Base-by-base conservation (phyloP, 2,888 invertebrate genomes). In the Polydrusus cervinus region DNA sequence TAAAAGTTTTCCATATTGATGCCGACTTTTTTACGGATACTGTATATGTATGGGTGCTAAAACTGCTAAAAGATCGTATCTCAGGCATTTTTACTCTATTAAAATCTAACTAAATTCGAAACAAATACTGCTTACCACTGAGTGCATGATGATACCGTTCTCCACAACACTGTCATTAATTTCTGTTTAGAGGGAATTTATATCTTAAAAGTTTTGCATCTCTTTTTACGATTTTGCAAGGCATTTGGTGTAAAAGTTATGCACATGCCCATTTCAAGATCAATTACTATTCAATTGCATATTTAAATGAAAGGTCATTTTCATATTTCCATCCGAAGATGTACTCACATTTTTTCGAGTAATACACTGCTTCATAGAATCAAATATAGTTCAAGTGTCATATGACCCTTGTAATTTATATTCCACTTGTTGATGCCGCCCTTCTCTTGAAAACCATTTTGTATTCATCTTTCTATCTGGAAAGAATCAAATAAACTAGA, bases 171-270 rank as follows among this genome's bases (percentile, higher is more conserved):
- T 75, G 68, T 71, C 68, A 62, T 55, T 67, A 62, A 55, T 45
- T 57, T 18, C 43, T 43, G 20, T 57, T 57, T 55, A 75, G 40
- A 61, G 71, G n/a, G 55, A 51, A 75, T 75, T 75, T 75, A 75
- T 75, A 75, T 68, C 10, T 16, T 40, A 16, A 20, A 20, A 38
- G 49, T 68, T 53, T 67, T 68, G 71, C 71, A 75, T 71, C 75
- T 75, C 75, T 75, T 75, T 75, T 75, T 68, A 71, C 53, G 62
- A 75, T 71, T 75, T 71, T 71, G 68, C 64, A 75, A 75, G 71
- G 62, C 49, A 71, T 71, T 75, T 75, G 65, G 60, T 61, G 40
- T 47, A 65, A 47, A 57, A 57, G 57, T 60, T 30, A 60, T 60
- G 74, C 18, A 57, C 49, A 65, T 74, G 70, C 69, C 69, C 74